Percentiles rank a stretch among this genome's conserved stretches.
phyloP scores from a whole-genome alignment of 1,140 invertebrate species.

The Centruroides sculpturatus region DNA sequence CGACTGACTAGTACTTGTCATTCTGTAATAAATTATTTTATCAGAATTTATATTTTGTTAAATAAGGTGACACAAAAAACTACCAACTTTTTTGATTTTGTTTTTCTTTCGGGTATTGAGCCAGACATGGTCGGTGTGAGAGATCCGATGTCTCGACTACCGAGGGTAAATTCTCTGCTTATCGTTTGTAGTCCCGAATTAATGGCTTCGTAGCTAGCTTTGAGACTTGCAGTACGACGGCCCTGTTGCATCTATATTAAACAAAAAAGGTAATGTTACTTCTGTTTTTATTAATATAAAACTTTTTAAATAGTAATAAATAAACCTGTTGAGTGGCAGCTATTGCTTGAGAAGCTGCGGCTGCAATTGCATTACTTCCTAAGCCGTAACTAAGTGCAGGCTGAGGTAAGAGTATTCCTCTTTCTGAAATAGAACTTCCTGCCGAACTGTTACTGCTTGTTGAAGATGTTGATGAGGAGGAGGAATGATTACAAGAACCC shows the following conservation, averaged over 20 bases:
- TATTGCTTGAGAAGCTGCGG: constrained; percentile 88
- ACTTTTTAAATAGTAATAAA: neutral
- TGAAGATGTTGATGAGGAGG: constrained; percentile 21
- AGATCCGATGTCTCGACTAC: constrained; percentile 14
- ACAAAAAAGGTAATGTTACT: no score
- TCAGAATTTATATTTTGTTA: neutral
- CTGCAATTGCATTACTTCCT: constrained; percentile 77
- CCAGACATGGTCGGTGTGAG: constrained; percentile 7
- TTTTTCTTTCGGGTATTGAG: constrained; percentile 7
- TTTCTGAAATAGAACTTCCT: constrained; percentile 19
- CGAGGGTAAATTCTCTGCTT: constrained; percentile 17
- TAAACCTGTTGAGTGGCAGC: constrained; percentile 80
- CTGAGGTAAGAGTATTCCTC: constrained; percentile 14
- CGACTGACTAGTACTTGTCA: neutral
- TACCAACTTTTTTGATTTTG: constrained; percentile 7
- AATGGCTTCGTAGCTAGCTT: constrained; percentile 85
- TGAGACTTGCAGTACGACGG: constrained; percentile 77
- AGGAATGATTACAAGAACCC: constrained; percentile 9
- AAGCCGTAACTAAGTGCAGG: constrained; percentile 39
- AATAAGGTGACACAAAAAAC: neutral
- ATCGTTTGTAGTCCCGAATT: constrained; percentile 19
- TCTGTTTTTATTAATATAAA: no score
- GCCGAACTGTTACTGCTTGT: constrained; percentile 11
- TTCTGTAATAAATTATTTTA: neutral
- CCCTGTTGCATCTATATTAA: constrained; percentile 70